Evolutionary conservation across 2,888 invertebrate genomes (phyloP), one percentile per base, ranked within the genome.

Genomic region (Danaus chrysippus): DNA sequence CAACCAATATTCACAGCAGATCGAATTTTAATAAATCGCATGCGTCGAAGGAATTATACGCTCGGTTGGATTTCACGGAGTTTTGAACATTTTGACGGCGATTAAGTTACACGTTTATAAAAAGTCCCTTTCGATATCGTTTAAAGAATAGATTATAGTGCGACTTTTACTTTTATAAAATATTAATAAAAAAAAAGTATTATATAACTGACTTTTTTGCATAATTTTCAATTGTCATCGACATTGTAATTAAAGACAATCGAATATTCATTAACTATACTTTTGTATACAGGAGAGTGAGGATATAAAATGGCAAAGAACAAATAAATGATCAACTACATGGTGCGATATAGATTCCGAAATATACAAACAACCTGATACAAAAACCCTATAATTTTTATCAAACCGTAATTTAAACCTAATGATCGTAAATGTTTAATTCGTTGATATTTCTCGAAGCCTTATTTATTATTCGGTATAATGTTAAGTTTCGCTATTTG

Each of bases 61-160:
- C 62, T 63, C 58, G 58, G 58, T 54, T 53, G 58, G 52, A 59
- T 60, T 62, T 65, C 54, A 60, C 60, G 60, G 61, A 56, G 53
- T 42, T 58, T 56, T 61, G 49, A 61, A 56, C 56, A 52, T 58
- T 55, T 62, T 54, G 54, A 54, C 23, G 44, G 42, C 15, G 9
- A 49, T 49, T 49, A 49, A 17, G 17, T 49, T 49, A 49, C 49
- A 17, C 17, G 15, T 49, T 49, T 49, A 49, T 17, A 49, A 49
- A 49, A 46, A 49, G 17, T 17, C 49, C 49, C 17, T 49, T 49
- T 49, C 49, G 17, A 10, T 17, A 3, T 49, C 17, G 6, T 2
- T 49, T 49, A 11, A 49, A 17, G 17, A 49, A 49, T 2, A 17
- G 15, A 49, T 3, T 17, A 49, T 17, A 49, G 17, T 15, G 3